Base-by-base conservation (phyloP, 2,888 invertebrate species). In the Carcina quercana region DNA sequence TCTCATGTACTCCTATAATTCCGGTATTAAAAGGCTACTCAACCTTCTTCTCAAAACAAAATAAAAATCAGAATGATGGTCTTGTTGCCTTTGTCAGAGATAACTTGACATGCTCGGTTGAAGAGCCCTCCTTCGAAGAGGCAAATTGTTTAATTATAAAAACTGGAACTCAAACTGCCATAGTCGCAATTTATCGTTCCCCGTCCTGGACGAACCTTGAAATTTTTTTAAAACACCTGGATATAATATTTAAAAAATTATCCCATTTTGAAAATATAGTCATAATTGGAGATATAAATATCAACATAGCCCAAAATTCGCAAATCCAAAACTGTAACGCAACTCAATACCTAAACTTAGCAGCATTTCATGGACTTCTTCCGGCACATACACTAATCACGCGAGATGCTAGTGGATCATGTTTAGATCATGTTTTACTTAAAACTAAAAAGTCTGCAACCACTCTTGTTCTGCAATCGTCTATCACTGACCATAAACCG, bases 11-110 rank as follows among this genome's bases (percentile, higher is more conserved):
- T 5, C 4, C 5, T 13, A 6, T 13, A 5, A 11, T 25, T 13
- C 25, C 25, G n/a, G 13, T n/a, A 4, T 25, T 25, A 12, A n/a
- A 3, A 4, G 13, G 13, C 13, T 25, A 25, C 10, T 12, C 3
- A 13, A 5, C 5, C 4, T 25, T 13, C 13, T 11, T 13, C n/a
- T 6, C 25, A 12, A 13, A 25, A 25, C 7, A 25, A 5, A 25
- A 25, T 13, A 11, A 11, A 2, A 28, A 21, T 24, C 28, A 33
- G 19, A 33, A 33, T 22, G 33, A 33, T 28, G 33, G 33, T 13
- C 17, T 33, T 2, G 33, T 25, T 8, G 8, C 28, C 2, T 33
- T 11, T 28, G 24, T 33, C 1, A 28, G 13, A 12, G 21, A 22
- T 28, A 11, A 5, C 15, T 12, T 15, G 5, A 5, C 5, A 11